phyloP scores from a whole-genome alignment of 1,140 invertebrate genomes.

The Charaxes varanes region DNA sequence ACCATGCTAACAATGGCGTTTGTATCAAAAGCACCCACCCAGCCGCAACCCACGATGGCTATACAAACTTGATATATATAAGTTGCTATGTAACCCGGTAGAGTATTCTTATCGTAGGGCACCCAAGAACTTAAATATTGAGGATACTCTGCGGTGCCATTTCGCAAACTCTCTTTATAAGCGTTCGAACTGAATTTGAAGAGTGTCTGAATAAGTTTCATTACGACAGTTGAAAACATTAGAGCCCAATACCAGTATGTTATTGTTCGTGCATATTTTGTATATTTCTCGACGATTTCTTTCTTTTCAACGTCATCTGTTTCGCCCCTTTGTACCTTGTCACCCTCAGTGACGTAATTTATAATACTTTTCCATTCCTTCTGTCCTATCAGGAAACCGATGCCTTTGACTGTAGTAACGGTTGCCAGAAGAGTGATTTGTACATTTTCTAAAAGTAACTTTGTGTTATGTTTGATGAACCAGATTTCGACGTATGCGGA shows the following conservation, averaged over 20 bases:
- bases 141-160: constrained; percentile 31
- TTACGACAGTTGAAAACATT: constrained; percentile 51
- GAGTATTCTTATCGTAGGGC: constrained; percentile 39
- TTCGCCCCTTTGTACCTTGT: constrained; percentile 33
- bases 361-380: constrained; percentile 47
- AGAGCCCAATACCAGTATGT: constrained; percentile 49
- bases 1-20: constrained; percentile 51
- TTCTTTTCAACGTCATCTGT: constrained; percentile 22
- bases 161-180: constrained; percentile 42
- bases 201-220: constrained; percentile 44
- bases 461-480: constrained; percentile 49
- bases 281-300: constrained; percentile 33
- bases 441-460: constrained; percentile 47
- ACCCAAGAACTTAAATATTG: constrained; percentile 50
- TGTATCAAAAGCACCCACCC: constrained; percentile 47
- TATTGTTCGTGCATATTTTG: constrained; percentile 52
- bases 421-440: constrained; percentile 56
- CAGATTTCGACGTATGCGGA: constrained; percentile 53
- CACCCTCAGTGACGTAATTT: constrained; percentile 44
- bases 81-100: constrained; percentile 29
- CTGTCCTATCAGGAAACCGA: constrained; percentile 44
- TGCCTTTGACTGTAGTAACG: constrained; percentile 46
- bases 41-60: constrained; percentile 42
- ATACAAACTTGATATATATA: constrained; percentile 34
- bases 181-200: constrained; percentile 36